Conservation (phyloP, 2,113 vertebrate genomes). For the Tragelaphus buxtoni region DNA sequence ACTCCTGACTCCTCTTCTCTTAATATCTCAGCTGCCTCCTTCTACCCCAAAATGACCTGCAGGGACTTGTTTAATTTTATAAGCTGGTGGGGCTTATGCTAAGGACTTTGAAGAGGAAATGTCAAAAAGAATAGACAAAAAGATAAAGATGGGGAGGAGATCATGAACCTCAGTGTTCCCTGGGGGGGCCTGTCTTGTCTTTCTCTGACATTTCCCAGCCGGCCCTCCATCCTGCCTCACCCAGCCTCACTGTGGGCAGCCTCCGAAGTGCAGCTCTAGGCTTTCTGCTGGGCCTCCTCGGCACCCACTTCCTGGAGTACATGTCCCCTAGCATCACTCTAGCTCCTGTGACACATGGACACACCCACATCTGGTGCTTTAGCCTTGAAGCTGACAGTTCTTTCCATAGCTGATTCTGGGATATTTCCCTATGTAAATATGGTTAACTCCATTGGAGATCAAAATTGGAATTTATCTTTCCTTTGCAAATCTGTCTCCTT, state of each 20-base stretch:
- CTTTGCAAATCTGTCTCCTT: background rate
- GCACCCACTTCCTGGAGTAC: background rate
- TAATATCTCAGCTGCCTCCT: background rate
- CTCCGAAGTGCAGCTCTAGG: background rate
- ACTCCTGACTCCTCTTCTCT: background rate
- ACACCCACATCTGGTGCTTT: background rate
- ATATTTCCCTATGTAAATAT: constrained; percentile 18
- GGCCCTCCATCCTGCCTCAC: background rate
- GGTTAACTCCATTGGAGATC: background rate
- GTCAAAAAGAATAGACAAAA: background rate
- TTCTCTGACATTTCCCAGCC: background rate
- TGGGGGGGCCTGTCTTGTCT: background rate
- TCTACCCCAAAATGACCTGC: background rate
- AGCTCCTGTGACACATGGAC: background rate
- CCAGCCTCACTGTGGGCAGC: background rate
- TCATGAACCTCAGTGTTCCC: background rate
- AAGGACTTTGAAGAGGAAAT: constrained; percentile 2
- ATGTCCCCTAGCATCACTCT: background rate
- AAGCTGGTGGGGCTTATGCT: background rate
- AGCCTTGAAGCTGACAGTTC: background rate
- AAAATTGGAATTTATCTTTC: background rate
- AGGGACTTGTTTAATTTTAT: background rate
- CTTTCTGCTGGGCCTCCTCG: background rate
- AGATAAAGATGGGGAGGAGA: background rate
- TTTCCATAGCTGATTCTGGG: background rate